Evolutionary conservation across 2,797 vertebrate species (phyloP), one percentile per base, ranked within the genome.

Genomic region (Gymnoscopelus microlampas): DNA sequence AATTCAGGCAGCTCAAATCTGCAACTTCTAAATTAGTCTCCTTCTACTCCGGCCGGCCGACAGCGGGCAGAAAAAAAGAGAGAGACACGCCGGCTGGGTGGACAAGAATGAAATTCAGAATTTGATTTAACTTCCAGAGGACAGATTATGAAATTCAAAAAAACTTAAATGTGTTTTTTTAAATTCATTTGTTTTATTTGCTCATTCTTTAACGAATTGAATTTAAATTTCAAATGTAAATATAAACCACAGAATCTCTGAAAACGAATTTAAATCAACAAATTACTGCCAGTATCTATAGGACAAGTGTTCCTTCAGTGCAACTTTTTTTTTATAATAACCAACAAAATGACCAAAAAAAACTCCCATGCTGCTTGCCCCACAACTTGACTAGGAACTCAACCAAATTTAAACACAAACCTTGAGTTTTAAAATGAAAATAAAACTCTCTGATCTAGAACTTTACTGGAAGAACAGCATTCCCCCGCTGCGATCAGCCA

Each of bases 1-100:
- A 99, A 99, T 99, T 99, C 98, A 97, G 96, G 96, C 96, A 96
- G 97, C 97, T 97, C 97, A 96, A 96, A 97, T 97, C 97, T 98
- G 97, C 97, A 99, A 98, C 96, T 98, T 97, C 97, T 98, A 98
- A 99, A 99, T 99, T 98, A 98, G 98, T 98, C 96, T 89, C 95
- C 94, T 44, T 91, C 87, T 69, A 87, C 87, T 89, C 93, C 94
- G 94, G 95, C 89, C 73, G 82, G 81, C 53, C 4, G 26, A 14
- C 12, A 85, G 85, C 77, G 85, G 80, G 68, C 73, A 85, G 75
- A 87, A 85, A 86, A 73, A 62, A 67, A 55, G 62, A 59, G 64
- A 62, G 66, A 55, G 53, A 60, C 50, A 71, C 53, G 23, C 15
- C 19, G n/a, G 56, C 6, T 72, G 79, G 80, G 66, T 32, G 66